Base-by-base conservation (phyloP, 2,888 invertebrate genomes). In the Eilema depressum region DNA sequence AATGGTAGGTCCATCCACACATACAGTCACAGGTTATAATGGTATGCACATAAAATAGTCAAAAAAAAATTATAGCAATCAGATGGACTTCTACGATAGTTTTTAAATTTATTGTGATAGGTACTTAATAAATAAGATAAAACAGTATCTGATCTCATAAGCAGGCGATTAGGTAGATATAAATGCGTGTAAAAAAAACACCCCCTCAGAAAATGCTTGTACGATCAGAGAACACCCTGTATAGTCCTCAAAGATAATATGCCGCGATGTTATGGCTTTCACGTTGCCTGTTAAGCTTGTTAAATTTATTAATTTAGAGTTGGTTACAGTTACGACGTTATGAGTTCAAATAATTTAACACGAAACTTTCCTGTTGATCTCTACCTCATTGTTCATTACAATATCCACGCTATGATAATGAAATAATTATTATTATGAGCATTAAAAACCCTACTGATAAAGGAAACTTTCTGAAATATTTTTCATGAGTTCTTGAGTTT, bases 321-420 rank as follows among this genome's bases (percentile, higher is more conserved):
- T 59, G 57, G 57, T 23, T 14, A 30, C 20, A 17, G n/a, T 20
- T 8, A 17, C n/a, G 30, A 28, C 14, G 25, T 17, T 25, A 17
- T 14, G 30, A 20, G 61, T 61, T 61, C 33, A 57, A 20, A 33
- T 33, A 4, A 59, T 37, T 61, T 62, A 67, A 61, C 25, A 3
- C 1, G 1, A 30, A 68, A 33, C 17, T 63, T 68, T 68, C 68
- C 68, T 63, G 68, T 37, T 63, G 20, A 26, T 20, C 33, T 37
- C 20, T 57, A 33, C 0, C n/a, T 2, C 8, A 17, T 25, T 10
- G 0, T 28, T 47, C 10, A 41, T 26, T 20, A 26, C 25, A 63
- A 26, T 20, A n/a, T n/a, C n/a, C n/a, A 11, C 41, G 10, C 4
- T 17, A 53, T 28, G 2, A n/a, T n/a, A n/a, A n/a, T 4, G 37